Evolutionary conservation across 2,888 invertebrate species (phyloP).

Genomic region (Hydrotaea cyrtoneurina): DNA sequence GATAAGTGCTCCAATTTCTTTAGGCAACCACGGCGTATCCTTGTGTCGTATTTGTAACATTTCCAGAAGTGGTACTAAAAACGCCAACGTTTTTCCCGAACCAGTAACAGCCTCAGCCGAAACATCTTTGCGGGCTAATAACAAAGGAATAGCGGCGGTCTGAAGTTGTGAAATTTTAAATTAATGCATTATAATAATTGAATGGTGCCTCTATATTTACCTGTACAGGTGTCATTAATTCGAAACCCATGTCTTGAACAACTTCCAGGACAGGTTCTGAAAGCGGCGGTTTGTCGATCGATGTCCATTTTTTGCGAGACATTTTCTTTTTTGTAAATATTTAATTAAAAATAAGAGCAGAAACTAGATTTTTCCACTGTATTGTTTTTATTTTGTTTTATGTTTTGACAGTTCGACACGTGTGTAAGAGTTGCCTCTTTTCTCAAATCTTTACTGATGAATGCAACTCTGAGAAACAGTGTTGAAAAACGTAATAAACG

Average conservation of each 20-base stretch:
- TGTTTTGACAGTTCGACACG: constrained; percentile 58
- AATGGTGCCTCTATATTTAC: constrained; percentile 70
- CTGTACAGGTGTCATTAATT: constrained; percentile 84
- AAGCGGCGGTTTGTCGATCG: constrained; percentile 79
- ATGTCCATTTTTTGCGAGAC: constrained; percentile 81
- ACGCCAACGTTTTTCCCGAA: constrained; percentile 98
- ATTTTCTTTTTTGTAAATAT: constrained; percentile 65
- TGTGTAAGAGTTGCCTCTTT: constrained; percentile 56
- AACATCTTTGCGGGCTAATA: constrained; percentile 96
- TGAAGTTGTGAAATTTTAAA: constrained; percentile 78
- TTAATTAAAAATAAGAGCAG: not conserved
- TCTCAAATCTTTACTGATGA: not conserved
- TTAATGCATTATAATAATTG: constrained; percentile 69
- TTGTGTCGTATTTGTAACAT: constrained; percentile 86
- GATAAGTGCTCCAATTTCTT: constrained; percentile 93
- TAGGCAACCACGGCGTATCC: constrained; percentile 85
- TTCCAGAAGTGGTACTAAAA: constrained; percentile 95
- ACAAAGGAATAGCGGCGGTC: constrained; percentile 93
- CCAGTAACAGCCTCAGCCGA: constrained; percentile 99
- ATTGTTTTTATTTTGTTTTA: constrained; percentile 50
- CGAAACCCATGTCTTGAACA: constrained; percentile 82
- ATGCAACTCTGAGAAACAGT: not conserved
- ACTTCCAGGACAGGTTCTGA: constrained; percentile 82
- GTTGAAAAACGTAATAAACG: not conserved
- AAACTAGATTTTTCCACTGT: not conserved